Conservation (phyloP, 1,140 invertebrate species). For the Drosophila miranda region DNA sequence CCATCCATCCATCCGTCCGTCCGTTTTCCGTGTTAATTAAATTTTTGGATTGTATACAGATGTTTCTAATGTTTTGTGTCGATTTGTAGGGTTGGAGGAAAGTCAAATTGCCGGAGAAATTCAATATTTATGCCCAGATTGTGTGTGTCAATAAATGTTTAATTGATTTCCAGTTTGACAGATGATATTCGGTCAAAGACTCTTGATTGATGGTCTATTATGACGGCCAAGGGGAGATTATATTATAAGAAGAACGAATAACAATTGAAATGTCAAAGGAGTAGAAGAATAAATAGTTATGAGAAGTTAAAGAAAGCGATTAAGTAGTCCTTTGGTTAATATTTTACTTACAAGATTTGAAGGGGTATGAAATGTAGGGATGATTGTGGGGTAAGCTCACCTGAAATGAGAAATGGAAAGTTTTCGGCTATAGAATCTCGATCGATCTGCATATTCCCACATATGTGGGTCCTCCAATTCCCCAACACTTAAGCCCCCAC, state of each 20-base stretch:
- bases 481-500: no score
- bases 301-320: no score
- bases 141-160: constrained; percentile 64
- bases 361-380: no score
- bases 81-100: background rate
- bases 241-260: background rate
- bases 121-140: constrained; percentile 33
- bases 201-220: constrained; percentile 56
- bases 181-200: constrained; percentile 17
- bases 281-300: no score
- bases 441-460: background rate
- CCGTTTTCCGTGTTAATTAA: constrained; percentile 39
- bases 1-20: constrained; percentile 1
- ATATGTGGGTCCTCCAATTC: no score
- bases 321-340: no score
- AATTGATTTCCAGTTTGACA: constrained; percentile 57
- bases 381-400: background rate
- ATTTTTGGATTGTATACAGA: constrained; percentile 40
- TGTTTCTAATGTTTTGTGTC: constrained; percentile 44
- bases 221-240: constrained; percentile 3
- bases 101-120: constrained; percentile 35
- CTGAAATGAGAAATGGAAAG: background rate
- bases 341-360: no score
- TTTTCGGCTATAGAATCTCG: no score
- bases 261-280: no score